Conservation (phyloP, 2,888 invertebrate species). For the Chrysolina oricalcia region DNA sequence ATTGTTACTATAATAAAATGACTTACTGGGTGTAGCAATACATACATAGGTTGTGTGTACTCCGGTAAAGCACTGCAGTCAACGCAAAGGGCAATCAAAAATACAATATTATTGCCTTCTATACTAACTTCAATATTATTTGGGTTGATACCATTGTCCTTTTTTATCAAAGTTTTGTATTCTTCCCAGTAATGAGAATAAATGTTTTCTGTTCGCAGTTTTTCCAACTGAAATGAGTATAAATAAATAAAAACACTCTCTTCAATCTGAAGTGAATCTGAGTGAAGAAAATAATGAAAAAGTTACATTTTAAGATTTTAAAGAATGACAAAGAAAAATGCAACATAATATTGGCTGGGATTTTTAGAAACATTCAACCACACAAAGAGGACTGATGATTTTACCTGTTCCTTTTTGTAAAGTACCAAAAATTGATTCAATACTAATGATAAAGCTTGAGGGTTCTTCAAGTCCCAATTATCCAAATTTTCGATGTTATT, state of each 20-base stretch:
- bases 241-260: background rate
- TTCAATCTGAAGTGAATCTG: too few species aligned
- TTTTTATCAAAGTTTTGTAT: slow-evolving; percentile 77
- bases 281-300: too few species aligned
- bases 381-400: background rate
- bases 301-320: too few species aligned
- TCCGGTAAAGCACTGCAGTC: slow-evolving; percentile 79
- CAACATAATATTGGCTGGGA: too few species aligned
- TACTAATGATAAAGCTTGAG: slow-evolving; percentile 76
- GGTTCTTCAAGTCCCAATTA: slow-evolving; percentile 79
- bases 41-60: slow-evolving; percentile 63
- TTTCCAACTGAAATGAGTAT: slow-evolving; percentile 56
- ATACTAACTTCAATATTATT: slow-evolving; percentile 81
- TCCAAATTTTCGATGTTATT: slow-evolving; percentile 76
- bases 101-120: slow-evolving; percentile 73
- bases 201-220: slow-evolving; percentile 72
- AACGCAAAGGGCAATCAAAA: slow-evolving; percentile 79
- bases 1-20: slow-evolving; percentile 11
- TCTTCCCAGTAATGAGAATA: slow-evolving; percentile 77
- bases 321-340: too few species aligned
- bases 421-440: slow-evolving; percentile 77
- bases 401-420: slow-evolving; percentile 80
- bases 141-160: slow-evolving; percentile 72
- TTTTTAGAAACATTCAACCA: too few species aligned
- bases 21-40: slow-evolving; percentile 21